Evolutionary conservation across 1,140 invertebrate species (phyloP).

Genomic region (Microplitis mediator): DNA sequence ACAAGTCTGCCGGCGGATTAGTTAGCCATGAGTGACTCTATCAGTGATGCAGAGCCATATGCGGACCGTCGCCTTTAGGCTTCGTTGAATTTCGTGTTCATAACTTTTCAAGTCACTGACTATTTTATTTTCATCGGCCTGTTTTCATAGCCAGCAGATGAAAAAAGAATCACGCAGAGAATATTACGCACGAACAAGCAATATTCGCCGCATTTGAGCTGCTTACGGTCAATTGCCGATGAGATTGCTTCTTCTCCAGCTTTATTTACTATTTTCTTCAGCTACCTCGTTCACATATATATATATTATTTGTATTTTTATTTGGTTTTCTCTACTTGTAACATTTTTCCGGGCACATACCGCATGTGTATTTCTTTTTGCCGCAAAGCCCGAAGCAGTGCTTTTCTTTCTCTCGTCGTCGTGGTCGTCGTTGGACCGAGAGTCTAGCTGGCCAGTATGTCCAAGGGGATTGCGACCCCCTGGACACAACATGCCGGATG

Average conservation of each 20-base stretch:
- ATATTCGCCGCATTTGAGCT: slow-evolving; percentile 45
- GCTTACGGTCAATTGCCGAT: slow-evolving; percentile 50
- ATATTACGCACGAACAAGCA: slow-evolving; percentile 36
- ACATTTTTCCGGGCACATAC: not conserved
- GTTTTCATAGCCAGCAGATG: not conserved
- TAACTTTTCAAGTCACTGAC: not conserved
- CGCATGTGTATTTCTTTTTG: not conserved
- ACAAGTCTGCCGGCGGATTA: too few species aligned
- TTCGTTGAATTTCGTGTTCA: not conserved
- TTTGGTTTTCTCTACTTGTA: slow-evolving; percentile 16
- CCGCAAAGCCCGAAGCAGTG: not conserved
- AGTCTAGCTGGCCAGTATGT: not conserved
- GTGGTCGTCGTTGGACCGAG: too few species aligned
- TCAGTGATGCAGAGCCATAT: not conserved
- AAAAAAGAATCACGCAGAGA: too few species aligned
- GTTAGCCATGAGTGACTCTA: not conserved
- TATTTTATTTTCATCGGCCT: not conserved
- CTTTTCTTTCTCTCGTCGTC: not conserved
- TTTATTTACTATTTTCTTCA: not conserved
- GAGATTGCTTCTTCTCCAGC: slow-evolving; percentile 39
- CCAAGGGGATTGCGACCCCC: not conserved
- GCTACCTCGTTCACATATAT: too few species aligned
- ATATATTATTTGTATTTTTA: not conserved
- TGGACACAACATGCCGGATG: slow-evolving; percentile 17
- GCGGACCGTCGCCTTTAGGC: not conserved